Evolutionary conservation across 2,797 vertebrate genomes (phyloP), one percentile per base, ranked within the genome.

Genomic region (Poecilia velifera): DNA sequence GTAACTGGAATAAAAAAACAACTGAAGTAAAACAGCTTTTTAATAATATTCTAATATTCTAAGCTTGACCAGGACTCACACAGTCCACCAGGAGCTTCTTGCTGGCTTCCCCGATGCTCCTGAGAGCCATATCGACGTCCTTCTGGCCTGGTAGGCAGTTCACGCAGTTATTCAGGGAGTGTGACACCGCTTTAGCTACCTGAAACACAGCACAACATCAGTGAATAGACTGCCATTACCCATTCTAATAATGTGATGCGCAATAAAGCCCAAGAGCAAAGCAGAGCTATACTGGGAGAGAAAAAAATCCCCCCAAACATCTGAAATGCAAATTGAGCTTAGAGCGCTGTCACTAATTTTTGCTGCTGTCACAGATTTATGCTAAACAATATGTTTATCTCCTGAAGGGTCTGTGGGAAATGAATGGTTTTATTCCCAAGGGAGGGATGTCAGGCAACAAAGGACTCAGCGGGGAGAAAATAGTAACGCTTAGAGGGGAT

Each of bases 131-230:
- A 74, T 99, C 98, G 74, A 99, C 98, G 85, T 99, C 98, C 92
- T 99, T 99, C 91, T 99, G 98, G 62, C 98, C 98, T 13, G 98
- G 98, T 76, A 99, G 96, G 93, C 98, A 99, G 88, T 99, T 99
- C 80, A 99, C 98, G 1, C 98, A 99, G 93, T 98, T 99, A 91
- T 99, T 99, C 93, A 99, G 91, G 3, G 98, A 99, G 92, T 99
- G 98, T 0, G 98, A 99, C 74, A 99, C 98, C 0, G 98, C 97
- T 95, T 99, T 99, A 82, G 98, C 98, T 90, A 99, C 98, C 98
- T 99, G 89, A 45, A 94, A 88, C 76, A 76, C 53, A 83, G 76
- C 34, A 87, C 78, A 85, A 76, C 2, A 47, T 84, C 80, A 73
- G 79, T 92, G 77, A 91, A 76, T 76, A 72, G 45, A 77, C 71